phyloP scores from a whole-genome alignment of 2,113 vertebrate genomes.

The Clarias magur region DNA sequence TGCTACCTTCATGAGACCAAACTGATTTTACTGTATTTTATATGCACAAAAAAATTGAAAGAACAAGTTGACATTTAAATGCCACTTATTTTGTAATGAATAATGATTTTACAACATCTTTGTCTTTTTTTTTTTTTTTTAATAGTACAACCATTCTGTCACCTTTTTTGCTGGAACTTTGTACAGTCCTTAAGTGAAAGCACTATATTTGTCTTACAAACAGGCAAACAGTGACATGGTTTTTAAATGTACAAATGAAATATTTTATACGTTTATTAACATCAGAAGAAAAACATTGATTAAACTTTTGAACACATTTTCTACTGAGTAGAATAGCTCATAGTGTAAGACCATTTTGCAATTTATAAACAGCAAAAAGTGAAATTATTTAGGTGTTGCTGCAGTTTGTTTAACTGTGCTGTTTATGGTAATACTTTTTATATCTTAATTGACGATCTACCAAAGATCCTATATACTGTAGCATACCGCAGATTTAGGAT shows the following conservation, averaged over 20 bases:
- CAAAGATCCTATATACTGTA: background rate
- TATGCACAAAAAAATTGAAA: slow-evolving; percentile 30
- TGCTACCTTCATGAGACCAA: slow-evolving; percentile 4
- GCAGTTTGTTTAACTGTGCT: background rate
- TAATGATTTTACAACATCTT: slow-evolving; percentile 64
- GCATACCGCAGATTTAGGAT: background rate
- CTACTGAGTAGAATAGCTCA: slow-evolving; percentile 81
- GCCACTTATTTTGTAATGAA: slow-evolving; percentile 57
- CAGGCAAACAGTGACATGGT: slow-evolving; percentile 70
- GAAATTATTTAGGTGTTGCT: slow-evolving; percentile 12
- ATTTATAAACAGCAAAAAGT: slow-evolving; percentile 57
- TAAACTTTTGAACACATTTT: slow-evolving; percentile 76
- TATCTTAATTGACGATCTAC: background rate
- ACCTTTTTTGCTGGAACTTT: slow-evolving; percentile 62
- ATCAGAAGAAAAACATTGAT: slow-evolving; percentile 67
- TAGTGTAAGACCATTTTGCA: slow-evolving; percentile 45
- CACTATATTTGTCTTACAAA: slow-evolving; percentile 75
- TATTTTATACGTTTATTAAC: slow-evolving; percentile 84
- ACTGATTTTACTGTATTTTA: slow-evolving; percentile 33
- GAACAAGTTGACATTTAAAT: slow-evolving; percentile 51
- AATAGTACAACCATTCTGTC: slow-evolving; percentile 57
- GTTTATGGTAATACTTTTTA: background rate
- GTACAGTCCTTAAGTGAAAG: slow-evolving; percentile 73
- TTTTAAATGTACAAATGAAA: slow-evolving; percentile 79
- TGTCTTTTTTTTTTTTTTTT: slow-evolving; percentile 61